phyloP scores from a whole-genome alignment of 1,140 invertebrate genomes.

The Nephotettix cincticeps region DNA sequence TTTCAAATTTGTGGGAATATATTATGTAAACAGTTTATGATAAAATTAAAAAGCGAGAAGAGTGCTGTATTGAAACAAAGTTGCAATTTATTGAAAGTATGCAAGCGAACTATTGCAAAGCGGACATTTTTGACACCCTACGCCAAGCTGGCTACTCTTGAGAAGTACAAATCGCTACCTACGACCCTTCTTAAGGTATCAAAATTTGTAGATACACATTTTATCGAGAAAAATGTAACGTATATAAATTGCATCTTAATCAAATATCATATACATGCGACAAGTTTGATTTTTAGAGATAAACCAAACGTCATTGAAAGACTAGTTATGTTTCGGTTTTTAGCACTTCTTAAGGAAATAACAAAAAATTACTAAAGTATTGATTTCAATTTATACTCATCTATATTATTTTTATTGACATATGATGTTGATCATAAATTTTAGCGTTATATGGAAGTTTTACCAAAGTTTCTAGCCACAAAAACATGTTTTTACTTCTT shows the following conservation, averaged over 20 bases:
- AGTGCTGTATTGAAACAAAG: constrained; percentile 16
- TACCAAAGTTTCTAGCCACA: too few relatives aligned
- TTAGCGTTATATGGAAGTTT: too few relatives aligned
- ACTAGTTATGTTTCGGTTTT: too few relatives aligned
- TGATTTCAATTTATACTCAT: too few relatives aligned
- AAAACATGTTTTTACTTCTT: too few relatives aligned
- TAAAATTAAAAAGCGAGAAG: constrained; percentile 15
- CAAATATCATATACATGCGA: constrained; percentile 12
- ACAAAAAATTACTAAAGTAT: too few relatives aligned
- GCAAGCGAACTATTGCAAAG: constrained; percentile 7
- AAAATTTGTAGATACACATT: constrained; percentile 21
- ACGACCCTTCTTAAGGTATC: constrained; percentile 3
- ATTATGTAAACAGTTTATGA: constrained; percentile 13
- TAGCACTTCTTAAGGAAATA: too few relatives aligned
- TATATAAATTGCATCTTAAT: not conserved
- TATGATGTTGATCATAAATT: too few relatives aligned
- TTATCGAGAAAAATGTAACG: constrained; percentile 7
- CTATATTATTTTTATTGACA: too few relatives aligned
- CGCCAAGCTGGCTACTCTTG: not conserved
- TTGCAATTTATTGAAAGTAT: constrained; percentile 15
- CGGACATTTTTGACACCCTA: not conserved
- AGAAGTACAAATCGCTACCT: constrained; percentile 1
- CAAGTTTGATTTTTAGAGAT: not conserved
- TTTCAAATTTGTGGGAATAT: constrained; percentile 4
- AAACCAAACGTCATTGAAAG: not conserved